Conservation (phyloP, 1,140 invertebrate species). For the Drosophila parvula region DNA sequence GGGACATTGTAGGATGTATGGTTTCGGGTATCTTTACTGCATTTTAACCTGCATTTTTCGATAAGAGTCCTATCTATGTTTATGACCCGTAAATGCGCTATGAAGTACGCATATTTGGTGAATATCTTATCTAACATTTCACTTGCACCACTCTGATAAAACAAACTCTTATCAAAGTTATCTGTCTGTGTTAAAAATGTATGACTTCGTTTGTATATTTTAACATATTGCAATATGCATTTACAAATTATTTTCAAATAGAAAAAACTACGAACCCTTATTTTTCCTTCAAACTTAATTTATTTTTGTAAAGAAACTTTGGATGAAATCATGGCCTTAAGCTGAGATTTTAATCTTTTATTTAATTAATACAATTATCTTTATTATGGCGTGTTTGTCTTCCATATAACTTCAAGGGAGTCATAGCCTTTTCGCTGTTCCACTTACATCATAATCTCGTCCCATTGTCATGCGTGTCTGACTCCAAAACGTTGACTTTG, state of each 20-base stretch:
- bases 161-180: not conserved
- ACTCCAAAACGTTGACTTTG: constrained; percentile 26
- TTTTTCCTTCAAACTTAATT: not conserved
- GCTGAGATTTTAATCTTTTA: not conserved
- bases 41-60: not conserved
- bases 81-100: not conserved
- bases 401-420: constrained; percentile 1
- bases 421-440: not conserved
- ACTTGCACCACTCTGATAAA: constrained; percentile 8
- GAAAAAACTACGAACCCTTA: too few species aligned
- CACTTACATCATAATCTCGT: constrained; percentile 26
- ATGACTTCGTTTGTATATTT: not conserved
- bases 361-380: not conserved
- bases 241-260: not conserved
- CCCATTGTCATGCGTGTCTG: constrained; percentile 7
- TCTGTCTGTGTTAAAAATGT: not conserved
- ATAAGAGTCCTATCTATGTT: constrained; percentile 8
- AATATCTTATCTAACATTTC: constrained; percentile 8
- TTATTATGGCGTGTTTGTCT: not conserved
- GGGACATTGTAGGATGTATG: too few species aligned
- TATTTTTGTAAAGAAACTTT: not conserved
- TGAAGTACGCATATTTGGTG: too few species aligned
- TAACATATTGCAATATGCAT: not conserved
- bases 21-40: not conserved
- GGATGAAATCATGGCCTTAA: not conserved